Evolutionary conservation across 1,140 invertebrate species (phyloP), one percentile per base, ranked within the genome.

Genomic region (Matsumurasca onukii): DNA sequence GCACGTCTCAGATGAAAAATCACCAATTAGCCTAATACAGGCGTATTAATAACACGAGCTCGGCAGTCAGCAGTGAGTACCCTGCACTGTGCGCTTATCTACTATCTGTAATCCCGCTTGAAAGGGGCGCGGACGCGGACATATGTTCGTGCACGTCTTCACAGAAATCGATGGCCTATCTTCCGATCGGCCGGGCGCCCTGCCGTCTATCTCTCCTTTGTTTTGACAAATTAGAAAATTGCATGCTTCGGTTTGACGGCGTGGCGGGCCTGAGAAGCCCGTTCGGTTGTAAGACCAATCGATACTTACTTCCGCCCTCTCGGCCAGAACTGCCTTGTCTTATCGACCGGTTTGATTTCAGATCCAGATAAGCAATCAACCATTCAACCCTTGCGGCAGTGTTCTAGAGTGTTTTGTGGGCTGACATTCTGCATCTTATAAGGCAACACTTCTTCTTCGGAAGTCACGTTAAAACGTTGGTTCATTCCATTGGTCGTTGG

Each of bases 151-250:
- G 20, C 13, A 45, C 62, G 31, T 65, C 62, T 65, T 65, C 39
- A 48, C 62, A 17, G 62, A 48, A 65, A 65, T 68, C 52, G 31
- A 68, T 45, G 29, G 31, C 66, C 52, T 68, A 68, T 68, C 66
- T 68, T 61, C 66, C 52, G 52, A 68, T 68, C 66, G 55, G 30
- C 31, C 24, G 22, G 27, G n/a, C 64, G 45, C 34, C 25, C 52
- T 52, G 17, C 24, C 65, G 31, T 65, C 62, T 65, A 65, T 65
- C 30, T 65, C 22, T 57, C 57, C 51, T 68, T 67, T 68, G 66
- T 68, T 68, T 68, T 68, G 66, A 68, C 66, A 68, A 68, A 68
- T 68, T 68, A 68, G 66, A 68, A 68, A 68, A 68, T 68, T 68
- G 66, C 66, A 68, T 68, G 66, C 34, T 68, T 29, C 24, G 34